Evolutionary conservation across 2,888 invertebrate genomes (phyloP).

Genomic region (Trachelus iudaicus): DNA sequence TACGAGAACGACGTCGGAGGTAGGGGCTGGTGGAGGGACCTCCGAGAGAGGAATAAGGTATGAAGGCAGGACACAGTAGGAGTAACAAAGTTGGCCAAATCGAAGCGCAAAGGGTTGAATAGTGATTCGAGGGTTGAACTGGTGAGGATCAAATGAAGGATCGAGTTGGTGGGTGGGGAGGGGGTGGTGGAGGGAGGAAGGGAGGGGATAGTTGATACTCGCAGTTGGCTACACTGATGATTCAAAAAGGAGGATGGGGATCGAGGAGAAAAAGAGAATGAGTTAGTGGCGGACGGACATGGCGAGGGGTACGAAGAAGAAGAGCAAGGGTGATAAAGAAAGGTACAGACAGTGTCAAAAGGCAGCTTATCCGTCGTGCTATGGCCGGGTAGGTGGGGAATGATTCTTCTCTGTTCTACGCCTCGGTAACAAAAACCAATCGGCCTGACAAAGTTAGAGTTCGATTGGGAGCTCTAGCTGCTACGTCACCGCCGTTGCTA

Average conservation of each 20-base stretch:
- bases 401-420: slow-evolving; percentile 26
- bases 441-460: slow-evolving; percentile 49
- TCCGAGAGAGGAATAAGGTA: neutral
- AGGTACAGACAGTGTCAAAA: slow-evolving; percentile 38
- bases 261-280: slow-evolving; percentile 3
- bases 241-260: slow-evolving; percentile 3
- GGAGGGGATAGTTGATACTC: slow-evolving; percentile 2
- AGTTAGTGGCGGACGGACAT: neutral
- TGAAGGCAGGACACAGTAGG: neutral
- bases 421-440: slow-evolving; percentile 44
- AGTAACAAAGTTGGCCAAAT: neutral
- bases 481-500: neutral
- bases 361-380: slow-evolving; percentile 39
- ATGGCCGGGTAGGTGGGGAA: slow-evolving; percentile 11
- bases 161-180: neutral
- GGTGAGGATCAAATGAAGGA: neutral
- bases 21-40: neutral
- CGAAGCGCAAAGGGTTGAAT: neutral
- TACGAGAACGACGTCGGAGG: neutral
- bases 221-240: slow-evolving; percentile 14
- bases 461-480: slow-evolving; percentile 36
- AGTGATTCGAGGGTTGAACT: neutral
- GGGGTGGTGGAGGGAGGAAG: neutral
- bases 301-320: slow-evolving; percentile 8
- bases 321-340: slow-evolving; percentile 2